phyloP scores from a whole-genome alignment of 2,113 vertebrate species.

The Prolemur simus region DNA sequence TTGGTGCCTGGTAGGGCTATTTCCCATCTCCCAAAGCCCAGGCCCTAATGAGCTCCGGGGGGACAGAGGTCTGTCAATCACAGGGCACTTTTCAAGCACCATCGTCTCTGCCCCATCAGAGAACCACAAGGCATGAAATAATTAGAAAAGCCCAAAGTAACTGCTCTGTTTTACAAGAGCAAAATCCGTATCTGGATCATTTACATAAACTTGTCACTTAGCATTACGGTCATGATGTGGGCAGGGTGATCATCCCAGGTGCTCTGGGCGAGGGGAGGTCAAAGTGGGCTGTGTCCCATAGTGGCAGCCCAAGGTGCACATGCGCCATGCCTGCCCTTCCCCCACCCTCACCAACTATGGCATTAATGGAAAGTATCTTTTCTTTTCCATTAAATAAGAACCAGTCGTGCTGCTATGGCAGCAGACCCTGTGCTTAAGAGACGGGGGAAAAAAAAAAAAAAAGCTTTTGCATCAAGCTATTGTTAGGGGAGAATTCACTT shows the following conservation, averaged over 20 bases:
- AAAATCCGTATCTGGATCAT: constrained; percentile 87
- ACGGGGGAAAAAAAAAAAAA: constrained; percentile 48
- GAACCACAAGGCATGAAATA: constrained; percentile 93
- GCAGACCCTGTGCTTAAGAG: constrained; percentile 85
- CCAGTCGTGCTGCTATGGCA: constrained; percentile 87
- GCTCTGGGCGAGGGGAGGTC: constrained; percentile 75
- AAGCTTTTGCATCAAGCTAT: constrained; percentile 86
- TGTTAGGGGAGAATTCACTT: constrained; percentile 88
- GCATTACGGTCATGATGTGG: constrained; percentile 83
- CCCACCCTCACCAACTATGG: constrained; percentile 63
- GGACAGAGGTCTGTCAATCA: constrained; percentile 90
- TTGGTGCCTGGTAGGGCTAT: constrained; percentile 82
- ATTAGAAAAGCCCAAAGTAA: constrained; percentile 91
- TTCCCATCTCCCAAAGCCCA: constrained; percentile 81
- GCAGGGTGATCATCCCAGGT: constrained; percentile 79
- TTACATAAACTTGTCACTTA: constrained; percentile 91
- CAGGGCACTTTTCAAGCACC: constrained; percentile 85
- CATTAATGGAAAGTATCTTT: constrained; percentile 86
- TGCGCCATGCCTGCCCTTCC: constrained; percentile 78
- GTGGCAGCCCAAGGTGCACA: constrained; percentile 78
- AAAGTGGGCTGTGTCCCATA: constrained; percentile 76
- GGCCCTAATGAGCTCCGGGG: constrained; percentile 90
- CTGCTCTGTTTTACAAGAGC: constrained; percentile 90
- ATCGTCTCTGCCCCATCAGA: constrained; percentile 86
- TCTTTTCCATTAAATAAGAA: constrained; percentile 86